A percentile compares a stretch with the other conserved stretches of the same genome.
Conservation (phyloP, 1,140 invertebrate genomes). For the Bombus ignitus region DNA sequence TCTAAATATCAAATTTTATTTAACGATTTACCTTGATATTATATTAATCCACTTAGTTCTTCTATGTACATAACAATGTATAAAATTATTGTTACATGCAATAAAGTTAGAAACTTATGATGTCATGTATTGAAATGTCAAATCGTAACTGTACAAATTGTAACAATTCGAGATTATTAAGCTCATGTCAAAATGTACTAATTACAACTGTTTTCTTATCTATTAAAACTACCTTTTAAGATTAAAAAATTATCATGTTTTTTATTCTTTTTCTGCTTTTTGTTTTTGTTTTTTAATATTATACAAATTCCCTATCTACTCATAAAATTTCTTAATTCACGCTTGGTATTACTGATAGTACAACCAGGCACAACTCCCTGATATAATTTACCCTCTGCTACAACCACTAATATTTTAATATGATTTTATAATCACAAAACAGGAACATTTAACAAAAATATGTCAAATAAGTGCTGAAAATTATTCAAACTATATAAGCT, state of each 20-base stretch:
- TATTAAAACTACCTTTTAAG: background rate
- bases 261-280: background rate
- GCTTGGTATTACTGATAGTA: conserved; percentile 6
- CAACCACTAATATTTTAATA: background rate
- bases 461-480: background rate
- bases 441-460: background rate
- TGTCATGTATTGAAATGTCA: conserved; percentile 58
- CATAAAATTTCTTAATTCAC: background rate
- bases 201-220: background rate
- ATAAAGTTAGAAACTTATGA: conserved; percentile 60
- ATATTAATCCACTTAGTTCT: background rate
- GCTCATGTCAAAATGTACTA: background rate
- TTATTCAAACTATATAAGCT: background rate
- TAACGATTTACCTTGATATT: background rate
- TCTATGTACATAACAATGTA: conserved; percentile 49
- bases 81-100: conserved; percentile 18
- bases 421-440: background rate
- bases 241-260: background rate
- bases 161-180: conserved; percentile 45
- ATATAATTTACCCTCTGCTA: too few relatives aligned
- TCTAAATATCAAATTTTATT: conserved; percentile 11
- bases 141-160: conserved; percentile 2
- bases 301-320: background rate
- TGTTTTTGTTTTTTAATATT: background rate
- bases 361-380: background rate